Evolutionary conservation across 2,797 vertebrate genomes (phyloP).

Genomic region (Ambastaia sidthimunki): DNA sequence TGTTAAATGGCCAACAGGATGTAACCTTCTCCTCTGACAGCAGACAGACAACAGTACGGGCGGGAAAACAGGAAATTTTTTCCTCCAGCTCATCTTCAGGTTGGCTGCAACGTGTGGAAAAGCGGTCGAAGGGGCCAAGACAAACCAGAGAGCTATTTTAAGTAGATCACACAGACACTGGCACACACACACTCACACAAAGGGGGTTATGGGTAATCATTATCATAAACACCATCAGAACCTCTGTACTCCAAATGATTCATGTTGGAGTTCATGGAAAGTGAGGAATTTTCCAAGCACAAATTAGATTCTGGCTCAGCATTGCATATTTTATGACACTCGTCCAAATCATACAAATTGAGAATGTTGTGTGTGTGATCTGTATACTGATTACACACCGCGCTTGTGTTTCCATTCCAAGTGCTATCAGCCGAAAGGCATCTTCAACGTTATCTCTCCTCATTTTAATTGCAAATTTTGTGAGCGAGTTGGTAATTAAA

Average conservation of each 20-base stretch:
- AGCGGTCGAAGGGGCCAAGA: slow-evolving; percentile 54
- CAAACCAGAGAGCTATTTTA: slow-evolving; percentile 63
- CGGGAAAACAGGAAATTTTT: slow-evolving; percentile 38
- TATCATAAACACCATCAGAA: slow-evolving; percentile 55
- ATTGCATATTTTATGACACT: slow-evolving; percentile 68
- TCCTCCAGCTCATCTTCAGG: slow-evolving; percentile 48
- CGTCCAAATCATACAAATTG: slow-evolving; percentile 65
- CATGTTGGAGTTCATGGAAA: slow-evolving; percentile 58
- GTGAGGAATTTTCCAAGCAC: slow-evolving; percentile 55
- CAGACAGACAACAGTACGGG: slow-evolving; percentile 42
- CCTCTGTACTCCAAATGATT: slow-evolving; percentile 49
- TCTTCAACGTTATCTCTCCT: slow-evolving; percentile 82
- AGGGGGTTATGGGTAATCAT: slow-evolving; percentile 35
- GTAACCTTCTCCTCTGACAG: slow-evolving; percentile 45
- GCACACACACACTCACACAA: slow-evolving; percentile 11
- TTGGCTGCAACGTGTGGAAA: slow-evolving; percentile 61
- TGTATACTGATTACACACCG: slow-evolving; percentile 77
- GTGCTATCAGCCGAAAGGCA: slow-evolving; percentile 84
- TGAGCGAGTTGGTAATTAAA: slow-evolving; percentile 84
- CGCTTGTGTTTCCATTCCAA: slow-evolving; percentile 78
- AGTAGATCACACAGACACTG: slow-evolving; percentile 27
- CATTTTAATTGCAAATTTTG: slow-evolving; percentile 88
- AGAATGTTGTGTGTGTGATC: slow-evolving; percentile 66
- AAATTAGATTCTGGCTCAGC: slow-evolving; percentile 59
- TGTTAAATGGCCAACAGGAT: slow-evolving; percentile 47